These are phyloP conservation scores for Silurus aristotelis DNA, from an alignment of 2,797 vertebrate species.

Conservation along the genomic window DNA sequence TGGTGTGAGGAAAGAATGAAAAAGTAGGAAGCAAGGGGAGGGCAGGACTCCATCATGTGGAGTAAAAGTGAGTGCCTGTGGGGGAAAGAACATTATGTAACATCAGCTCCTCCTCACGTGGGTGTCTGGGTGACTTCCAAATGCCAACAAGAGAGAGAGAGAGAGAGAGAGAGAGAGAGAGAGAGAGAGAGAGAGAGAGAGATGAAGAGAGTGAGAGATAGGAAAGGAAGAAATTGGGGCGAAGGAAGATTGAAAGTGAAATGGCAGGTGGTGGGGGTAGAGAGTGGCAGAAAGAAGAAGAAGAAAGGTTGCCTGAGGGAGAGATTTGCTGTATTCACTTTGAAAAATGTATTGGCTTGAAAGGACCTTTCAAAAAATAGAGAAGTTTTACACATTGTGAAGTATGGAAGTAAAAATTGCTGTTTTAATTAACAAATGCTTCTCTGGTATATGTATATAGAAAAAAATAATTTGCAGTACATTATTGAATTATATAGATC, in stretches of 20 bases:
- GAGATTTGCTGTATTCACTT: neutral
- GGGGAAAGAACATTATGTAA: slow-evolving; percentile 69
- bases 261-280: neutral
- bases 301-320: slow-evolving; percentile 2
- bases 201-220: neutral
- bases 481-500: neutral
- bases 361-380: neutral
- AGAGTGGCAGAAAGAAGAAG: neutral
- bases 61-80: slow-evolving; percentile 22
- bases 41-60: slow-evolving; percentile 32
- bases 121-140: slow-evolving; percentile 74
- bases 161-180: slow-evolving; percentile 20
- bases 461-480: neutral
- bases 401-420: neutral
- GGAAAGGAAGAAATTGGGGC: slow-evolving; percentile 6
- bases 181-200: slow-evolving; percentile 3
- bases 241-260: slow-evolving; percentile 7
- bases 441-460: neutral
- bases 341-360: neutral
- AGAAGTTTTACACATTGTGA: neutral
- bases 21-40: slow-evolving; percentile 51
- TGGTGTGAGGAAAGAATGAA: neutral
- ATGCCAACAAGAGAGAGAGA: slow-evolving; percentile 57
- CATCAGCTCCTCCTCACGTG: slow-evolving; percentile 72
- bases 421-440: neutral